These are phyloP conservation scores for Tinea semifulvella DNA, from an alignment of 2,888 invertebrate genomes.

Conservation along the genomic window DNA sequence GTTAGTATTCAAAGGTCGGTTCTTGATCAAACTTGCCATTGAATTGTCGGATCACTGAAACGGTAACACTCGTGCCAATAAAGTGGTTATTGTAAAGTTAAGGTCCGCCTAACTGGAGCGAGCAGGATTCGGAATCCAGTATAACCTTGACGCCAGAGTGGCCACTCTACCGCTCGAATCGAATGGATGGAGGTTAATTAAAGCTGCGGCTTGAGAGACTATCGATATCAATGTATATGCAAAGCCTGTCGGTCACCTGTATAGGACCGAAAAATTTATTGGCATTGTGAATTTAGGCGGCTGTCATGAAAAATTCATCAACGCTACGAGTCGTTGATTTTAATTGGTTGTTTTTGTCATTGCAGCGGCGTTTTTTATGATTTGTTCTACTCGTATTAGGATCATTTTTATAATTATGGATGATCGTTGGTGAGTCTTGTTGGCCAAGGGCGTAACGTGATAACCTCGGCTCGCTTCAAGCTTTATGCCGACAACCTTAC, in stretches of 20 bases:
- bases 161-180: slow-evolving; percentile 62
- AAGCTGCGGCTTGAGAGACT: slow-evolving; percentile 19
- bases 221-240: background rate
- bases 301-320: background rate
- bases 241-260: slow-evolving; percentile 2
- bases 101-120: slow-evolving; percentile 61
- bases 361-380: too few species aligned
- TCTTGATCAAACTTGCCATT: slow-evolving; percentile 11
- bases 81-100: slow-evolving; percentile 32
- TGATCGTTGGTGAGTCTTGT: slow-evolving; percentile 40
- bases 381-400: too few species aligned
- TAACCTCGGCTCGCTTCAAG: slow-evolving; percentile 37
- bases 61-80: slow-evolving; percentile 26
- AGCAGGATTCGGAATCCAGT: slow-evolving; percentile 60
- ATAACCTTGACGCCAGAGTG: slow-evolving; percentile 58
- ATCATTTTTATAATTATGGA: slow-evolving; percentile 28
- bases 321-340: background rate
- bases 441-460: slow-evolving; percentile 43
- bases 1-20: too few species aligned
- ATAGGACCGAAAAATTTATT: background rate
- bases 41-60: slow-evolving; percentile 42
- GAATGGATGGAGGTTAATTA: slow-evolving; percentile 44
- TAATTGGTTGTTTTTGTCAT: background rate
- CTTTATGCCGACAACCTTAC: slow-evolving; percentile 11
- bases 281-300: background rate